Conservation (phyloP, 2,888 invertebrate species). For the Caenorhabditis sp. region DNA sequence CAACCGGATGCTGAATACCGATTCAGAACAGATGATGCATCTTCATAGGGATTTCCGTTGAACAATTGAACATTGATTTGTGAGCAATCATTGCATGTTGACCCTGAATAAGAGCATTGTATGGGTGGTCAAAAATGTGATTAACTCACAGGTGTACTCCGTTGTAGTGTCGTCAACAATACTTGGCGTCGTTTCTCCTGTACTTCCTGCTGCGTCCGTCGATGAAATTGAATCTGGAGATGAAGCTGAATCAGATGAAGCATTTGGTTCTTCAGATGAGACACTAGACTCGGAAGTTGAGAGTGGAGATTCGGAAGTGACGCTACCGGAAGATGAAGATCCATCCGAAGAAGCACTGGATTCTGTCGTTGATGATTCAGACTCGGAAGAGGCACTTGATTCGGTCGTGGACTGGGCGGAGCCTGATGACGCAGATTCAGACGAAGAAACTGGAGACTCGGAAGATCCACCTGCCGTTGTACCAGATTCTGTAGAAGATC, state of each 20-base stretch:
- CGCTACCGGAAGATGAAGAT: constrained; percentile 5
- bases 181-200: constrained; percentile 21
- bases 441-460: not conserved
- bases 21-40: constrained; percentile 73
- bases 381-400: constrained; percentile 24
- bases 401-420: not conserved
- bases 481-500: not conserved
- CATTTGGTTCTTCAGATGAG: constrained; percentile 27
- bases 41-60: constrained; percentile 68
- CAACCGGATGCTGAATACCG: constrained; percentile 67
- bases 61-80: constrained; percentile 67
- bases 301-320: constrained; percentile 12
- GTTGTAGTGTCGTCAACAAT: constrained; percentile 22
- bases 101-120: constrained; percentile 28
- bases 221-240: constrained; percentile 34
- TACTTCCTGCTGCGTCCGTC: constrained; percentile 22
- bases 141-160: constrained; percentile 11
- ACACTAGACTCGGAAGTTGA: constrained; percentile 2
- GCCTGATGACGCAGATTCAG: constrained; percentile 9
- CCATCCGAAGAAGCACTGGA: constrained; percentile 21
- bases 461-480: not conserved
- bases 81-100: constrained; percentile 67
- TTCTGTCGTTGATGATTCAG: not conserved
- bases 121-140: not conserved
- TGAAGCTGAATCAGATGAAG: constrained; percentile 17